Evolutionary conservation across 1,140 invertebrate genomes (phyloP).

Genomic region (Ectropis grisescens): DNA sequence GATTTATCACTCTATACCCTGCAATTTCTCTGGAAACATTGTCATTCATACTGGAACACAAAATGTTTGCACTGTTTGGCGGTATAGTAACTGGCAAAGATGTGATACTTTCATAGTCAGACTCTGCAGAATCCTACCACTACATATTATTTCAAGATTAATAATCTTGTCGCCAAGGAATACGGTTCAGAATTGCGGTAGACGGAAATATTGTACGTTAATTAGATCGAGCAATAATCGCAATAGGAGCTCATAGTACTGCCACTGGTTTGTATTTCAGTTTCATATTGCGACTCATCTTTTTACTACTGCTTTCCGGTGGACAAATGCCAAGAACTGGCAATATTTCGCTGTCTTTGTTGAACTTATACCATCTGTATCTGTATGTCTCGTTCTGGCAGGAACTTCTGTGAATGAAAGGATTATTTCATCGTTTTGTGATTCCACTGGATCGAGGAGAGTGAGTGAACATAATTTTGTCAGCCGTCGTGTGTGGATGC

Average conservation of each 20-base stretch:
- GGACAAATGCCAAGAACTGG: constrained; percentile 63
- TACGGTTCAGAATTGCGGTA: background rate
- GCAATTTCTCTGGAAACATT: too few relatives aligned
- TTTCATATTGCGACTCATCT: constrained; percentile 36
- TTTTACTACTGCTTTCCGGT: constrained; percentile 59
- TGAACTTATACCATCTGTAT: constrained; percentile 7
- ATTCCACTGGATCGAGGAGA: constrained; percentile 45
- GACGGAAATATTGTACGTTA: background rate
- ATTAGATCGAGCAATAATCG: background rate
- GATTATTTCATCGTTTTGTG: constrained; percentile 50
- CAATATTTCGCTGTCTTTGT: constrained; percentile 23
- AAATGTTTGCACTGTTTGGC: too few relatives aligned
- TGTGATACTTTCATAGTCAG: too few relatives aligned
- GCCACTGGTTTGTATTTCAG: constrained; percentile 60
- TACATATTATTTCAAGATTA: background rate
- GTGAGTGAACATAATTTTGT: constrained; percentile 55
- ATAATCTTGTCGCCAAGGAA: too few relatives aligned
- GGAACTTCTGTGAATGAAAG: constrained; percentile 61
- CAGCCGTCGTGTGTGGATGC: constrained; percentile 30
- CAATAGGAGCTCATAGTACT: constrained; percentile 43
- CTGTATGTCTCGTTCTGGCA: constrained; percentile 25
- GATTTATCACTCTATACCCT: too few relatives aligned
- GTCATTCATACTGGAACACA: too few relatives aligned
- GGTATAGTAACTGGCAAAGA: too few relatives aligned
- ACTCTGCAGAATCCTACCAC: too few relatives aligned